phyloP scores from a whole-genome alignment of 2,888 invertebrate species.

The Cantharis rustica region DNA sequence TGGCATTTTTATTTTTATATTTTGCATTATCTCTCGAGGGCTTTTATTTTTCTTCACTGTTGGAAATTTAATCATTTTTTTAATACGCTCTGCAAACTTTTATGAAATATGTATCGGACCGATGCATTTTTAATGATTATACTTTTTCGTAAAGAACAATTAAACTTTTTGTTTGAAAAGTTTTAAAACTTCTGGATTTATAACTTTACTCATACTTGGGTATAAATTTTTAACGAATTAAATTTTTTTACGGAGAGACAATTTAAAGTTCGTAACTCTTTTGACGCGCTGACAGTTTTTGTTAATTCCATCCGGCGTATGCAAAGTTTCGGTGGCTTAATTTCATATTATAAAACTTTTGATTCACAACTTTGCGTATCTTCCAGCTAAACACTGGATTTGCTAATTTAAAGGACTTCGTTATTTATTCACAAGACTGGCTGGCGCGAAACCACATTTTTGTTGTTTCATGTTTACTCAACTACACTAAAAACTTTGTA shows the following conservation, averaged over 20 bases:
- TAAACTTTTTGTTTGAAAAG: conserved; percentile 42
- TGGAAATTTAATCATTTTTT: conserved; percentile 30
- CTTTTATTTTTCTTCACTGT: conserved; percentile 25
- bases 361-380: conserved; percentile 29
- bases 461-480: not conserved
- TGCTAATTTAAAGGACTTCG: conserved; percentile 22
- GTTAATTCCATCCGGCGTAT: conserved; percentile 35
- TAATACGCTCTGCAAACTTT: conserved; percentile 33
- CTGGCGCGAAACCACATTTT: conserved; percentile 1
- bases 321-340: conserved; percentile 31
- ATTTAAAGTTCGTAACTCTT: conserved; percentile 46
- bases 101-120: conserved; percentile 40
- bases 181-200: conserved; percentile 42
- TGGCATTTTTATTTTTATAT: conserved; percentile 26
- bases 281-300: conserved; percentile 38
- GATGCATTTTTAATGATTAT: conserved; percentile 47
- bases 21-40: conserved; percentile 19
- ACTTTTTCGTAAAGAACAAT: conserved; percentile 40
- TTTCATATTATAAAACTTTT: conserved; percentile 34
- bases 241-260: conserved; percentile 47
- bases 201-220: conserved; percentile 44
- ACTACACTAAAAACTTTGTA: not conserved
- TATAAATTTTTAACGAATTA: conserved; percentile 55
- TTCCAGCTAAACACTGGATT: conserved; percentile 25
- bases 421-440: conserved; percentile 5